A percentile compares a stretch with the other conserved stretches of the same genome.
phyloP scores from a whole-genome alignment of 1,140 invertebrate species.

The Papilio polyxenes region DNA sequence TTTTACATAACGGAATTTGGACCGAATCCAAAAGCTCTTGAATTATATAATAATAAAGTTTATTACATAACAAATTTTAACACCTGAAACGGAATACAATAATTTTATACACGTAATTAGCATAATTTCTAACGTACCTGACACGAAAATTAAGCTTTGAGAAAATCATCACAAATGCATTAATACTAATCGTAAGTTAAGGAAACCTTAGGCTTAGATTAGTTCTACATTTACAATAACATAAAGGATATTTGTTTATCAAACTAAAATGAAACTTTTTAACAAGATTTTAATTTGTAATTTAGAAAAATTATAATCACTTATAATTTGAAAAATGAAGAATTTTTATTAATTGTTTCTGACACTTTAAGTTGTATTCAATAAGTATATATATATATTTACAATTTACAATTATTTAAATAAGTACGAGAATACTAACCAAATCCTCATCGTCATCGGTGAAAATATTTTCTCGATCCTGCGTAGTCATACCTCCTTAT shows the following conservation, averaged over 20 bases:
- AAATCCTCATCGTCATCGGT: conserved; percentile 74
- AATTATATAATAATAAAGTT: conserved; percentile 34
- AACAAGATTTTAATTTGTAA: not conserved
- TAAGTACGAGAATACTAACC: conserved; percentile 55
- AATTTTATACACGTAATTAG: not conserved
- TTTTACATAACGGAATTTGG: conserved; percentile 39
- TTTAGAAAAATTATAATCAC: not conserved
- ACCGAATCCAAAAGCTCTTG: conserved; percentile 27
- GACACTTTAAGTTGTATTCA: not conserved
- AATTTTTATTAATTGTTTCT: not conserved
- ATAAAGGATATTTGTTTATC: not conserved
- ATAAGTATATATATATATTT: not conserved
- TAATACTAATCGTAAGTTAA: not conserved
- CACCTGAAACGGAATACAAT: not conserved
- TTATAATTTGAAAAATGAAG: not conserved
- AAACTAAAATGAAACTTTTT: not conserved
- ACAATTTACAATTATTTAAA: not conserved
- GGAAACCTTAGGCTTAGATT: not conserved
- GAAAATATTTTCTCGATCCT: conserved; percentile 71
- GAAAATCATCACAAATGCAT: not conserved
- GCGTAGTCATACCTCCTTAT: conserved; percentile 66
- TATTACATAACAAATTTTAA: conserved; percentile 35
- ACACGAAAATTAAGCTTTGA: not conserved
- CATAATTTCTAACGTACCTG: not conserved
- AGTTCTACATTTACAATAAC: not conserved